Base-by-base conservation (phyloP, 1,140 invertebrate species). In the Sarcophaga peregrina region DNA sequence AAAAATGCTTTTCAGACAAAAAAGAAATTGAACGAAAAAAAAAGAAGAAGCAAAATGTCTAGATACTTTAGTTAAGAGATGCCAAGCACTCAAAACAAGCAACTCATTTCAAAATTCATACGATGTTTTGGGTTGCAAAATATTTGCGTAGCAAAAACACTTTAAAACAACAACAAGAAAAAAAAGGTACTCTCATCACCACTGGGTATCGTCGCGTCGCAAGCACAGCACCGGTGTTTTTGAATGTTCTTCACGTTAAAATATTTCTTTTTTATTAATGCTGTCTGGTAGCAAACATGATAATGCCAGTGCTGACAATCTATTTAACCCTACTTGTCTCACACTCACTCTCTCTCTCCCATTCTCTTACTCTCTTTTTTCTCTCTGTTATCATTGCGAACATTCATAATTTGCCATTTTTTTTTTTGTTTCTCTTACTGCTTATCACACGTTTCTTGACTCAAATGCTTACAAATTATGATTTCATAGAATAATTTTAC, bases 61-160 rank as follows among this genome's bases (percentile, higher is more conserved):
- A n/a, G 62, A 68, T 68, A 68, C 62, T 68, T 68, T 68, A 68
- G 8, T 68, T 68, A 68, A 68, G 9, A 68, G 62, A 68, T 68
- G 62, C 62, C 62, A 68, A n/a, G n/a, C 62, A 68, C 62, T 68
- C 62, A 4, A 68, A 20, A 10, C 62, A 20, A 9, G n/a, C 20
- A 37, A 68, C 17, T 68, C n/a, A 68, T 68, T 58, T 37, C 25
- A 68, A 68, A 68, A 68, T 68, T 68, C 20, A 68, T 68, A 20
- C 62, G 4, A 1, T 37, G 25, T 37, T n/a, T 37, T 4, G 62
- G 8, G 62, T 68, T 68, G 62, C n/a, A n/a, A 37, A 52, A 9
- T 52, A 52, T 13, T 52, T 52, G 8, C 13, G 50, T 52, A 52
- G 13, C 50, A 10, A 52, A 6, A 52, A 52, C 50, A 3, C 25